These are phyloP conservation scores for Phymorhynchus buccinoides DNA, from an alignment of 1,140 invertebrate species.

Conservation along the genomic window DNA sequence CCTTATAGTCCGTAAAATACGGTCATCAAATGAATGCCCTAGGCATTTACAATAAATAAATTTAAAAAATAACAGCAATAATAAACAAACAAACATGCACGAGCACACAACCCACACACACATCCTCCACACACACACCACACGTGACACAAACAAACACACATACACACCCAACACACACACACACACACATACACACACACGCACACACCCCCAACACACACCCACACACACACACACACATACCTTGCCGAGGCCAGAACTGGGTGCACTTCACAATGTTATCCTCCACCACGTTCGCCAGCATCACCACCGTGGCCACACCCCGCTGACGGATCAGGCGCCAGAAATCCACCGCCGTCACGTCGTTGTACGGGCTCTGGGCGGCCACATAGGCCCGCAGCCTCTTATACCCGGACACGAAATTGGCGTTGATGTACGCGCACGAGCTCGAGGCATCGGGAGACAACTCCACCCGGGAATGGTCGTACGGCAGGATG, in stretches of 20 bases:
- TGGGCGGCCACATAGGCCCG: conserved; percentile 68
- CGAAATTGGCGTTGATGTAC: conserved; percentile 95
- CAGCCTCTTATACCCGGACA: conserved; percentile 61
- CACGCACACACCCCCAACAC: background rate
- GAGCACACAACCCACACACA: background rate
- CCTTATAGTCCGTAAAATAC: no score
- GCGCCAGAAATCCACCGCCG: conserved; percentile 69
- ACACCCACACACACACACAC: background rate
- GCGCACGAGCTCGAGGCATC: conserved; percentile 77
- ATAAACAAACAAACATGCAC: background rate
- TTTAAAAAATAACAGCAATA: no score
- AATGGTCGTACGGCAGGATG: conserved; percentile 70
- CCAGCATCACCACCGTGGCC: conserved; percentile 67
- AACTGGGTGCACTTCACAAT: conserved; percentile 73
- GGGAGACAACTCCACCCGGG: conserved; percentile 57
- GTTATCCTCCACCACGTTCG: conserved; percentile 68
- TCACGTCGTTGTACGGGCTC: conserved; percentile 69
- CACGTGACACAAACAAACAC: background rate
- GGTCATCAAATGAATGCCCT: no score
- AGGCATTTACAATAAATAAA: no score
- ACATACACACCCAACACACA: background rate
- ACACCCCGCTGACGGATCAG: conserved; percentile 68
- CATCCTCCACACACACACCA: background rate
- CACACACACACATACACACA: background rate
- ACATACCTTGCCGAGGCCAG: conserved; percentile 62